Evolutionary conservation across 2,888 invertebrate species (phyloP).

Genomic region (Monoplex corrugatus): DNA sequence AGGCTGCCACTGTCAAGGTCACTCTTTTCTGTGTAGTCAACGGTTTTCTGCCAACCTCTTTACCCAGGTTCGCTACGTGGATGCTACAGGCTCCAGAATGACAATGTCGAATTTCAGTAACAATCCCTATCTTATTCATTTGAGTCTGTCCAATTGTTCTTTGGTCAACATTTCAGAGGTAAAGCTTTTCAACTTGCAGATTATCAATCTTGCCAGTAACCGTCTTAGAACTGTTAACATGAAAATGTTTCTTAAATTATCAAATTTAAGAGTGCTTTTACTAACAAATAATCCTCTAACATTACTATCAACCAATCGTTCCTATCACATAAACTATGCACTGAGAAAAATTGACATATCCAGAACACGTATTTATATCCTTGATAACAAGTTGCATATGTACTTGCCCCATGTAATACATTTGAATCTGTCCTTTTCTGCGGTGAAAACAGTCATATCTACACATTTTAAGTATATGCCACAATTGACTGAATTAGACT

Average conservation of each 20-base stretch:
- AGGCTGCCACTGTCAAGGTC: slow-evolving; percentile 46
- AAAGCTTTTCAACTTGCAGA: slow-evolving; percentile 24
- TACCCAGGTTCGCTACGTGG: slow-evolving; percentile 29
- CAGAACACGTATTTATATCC: background rate
- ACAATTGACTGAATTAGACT: background rate
- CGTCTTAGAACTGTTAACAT: background rate
- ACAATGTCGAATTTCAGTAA: background rate
- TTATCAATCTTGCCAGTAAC: slow-evolving; percentile 42
- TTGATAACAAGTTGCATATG: background rate
- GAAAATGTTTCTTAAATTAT: background rate
- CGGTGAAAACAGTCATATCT: background rate
- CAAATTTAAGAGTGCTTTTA: background rate
- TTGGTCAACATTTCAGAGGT: slow-evolving; percentile 11
- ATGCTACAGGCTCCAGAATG: slow-evolving; percentile 25
- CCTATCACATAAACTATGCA: background rate
- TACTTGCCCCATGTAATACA: background rate
- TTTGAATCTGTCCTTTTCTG: slow-evolving; percentile 8
- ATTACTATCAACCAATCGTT: background rate
- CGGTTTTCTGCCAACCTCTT: background rate
- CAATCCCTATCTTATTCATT: slow-evolving; percentile 5
- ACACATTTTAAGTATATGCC: background rate
- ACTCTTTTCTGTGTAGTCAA: slow-evolving; percentile 38
- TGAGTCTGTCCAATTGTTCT: background rate
- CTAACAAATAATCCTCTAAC: background rate
- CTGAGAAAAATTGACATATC: background rate